Base-by-base conservation (phyloP, 2,797 vertebrate genomes). In the Avahi laniger region DNA sequence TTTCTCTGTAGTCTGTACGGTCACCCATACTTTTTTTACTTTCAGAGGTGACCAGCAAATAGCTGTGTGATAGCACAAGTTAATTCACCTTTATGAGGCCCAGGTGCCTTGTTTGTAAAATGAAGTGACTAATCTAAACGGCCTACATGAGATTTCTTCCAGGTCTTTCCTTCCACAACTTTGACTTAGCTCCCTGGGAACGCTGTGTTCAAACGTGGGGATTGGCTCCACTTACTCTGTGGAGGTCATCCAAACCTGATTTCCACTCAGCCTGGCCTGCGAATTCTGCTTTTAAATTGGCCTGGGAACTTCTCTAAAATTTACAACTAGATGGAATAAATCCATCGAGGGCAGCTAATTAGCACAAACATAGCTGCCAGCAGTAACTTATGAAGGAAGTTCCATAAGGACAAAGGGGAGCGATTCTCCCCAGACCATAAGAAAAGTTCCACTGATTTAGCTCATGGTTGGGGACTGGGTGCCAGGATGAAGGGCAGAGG, bases 281-380 rank as follows among this genome's bases (percentile, higher is more conserved):
- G 59, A 92, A 89, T 84, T 78, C 93, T 75, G 78, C 91, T 93
- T 96, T 89, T 96, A 93, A 97, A 95, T 92, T 96, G 91, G 95
- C 83, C 91, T 97, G 96, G 94, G 94, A 97, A 97, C 2, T 0
- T 73, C 67, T 98, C 93, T 97, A 82, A 93, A 97, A 94, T 94
- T 93, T 97, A 96, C 84, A 95, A 82, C 94, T 97, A 92, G 93
- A 91, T 96, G 91, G 94, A 97, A 96, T 96, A 96, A 96, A 97
- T 94, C 96, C 92, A 84, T 94, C 92, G 87, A 93, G 94, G 91
- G 65, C 5, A 52, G 93, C 95, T 95, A 96, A 97, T 97, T 97
- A 97, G 94, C 93, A 93, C n/a, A 10, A 89, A 80, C 46, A 38
- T 3, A 52, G 76, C 65, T 95, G 96, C 96, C 97, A 95, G 94